Percentiles rank a stretch among this genome's conserved stretches.
Evolutionary conservation across 2,888 invertebrate species (phyloP).

Genomic region (Acleris sparsana): DNA sequence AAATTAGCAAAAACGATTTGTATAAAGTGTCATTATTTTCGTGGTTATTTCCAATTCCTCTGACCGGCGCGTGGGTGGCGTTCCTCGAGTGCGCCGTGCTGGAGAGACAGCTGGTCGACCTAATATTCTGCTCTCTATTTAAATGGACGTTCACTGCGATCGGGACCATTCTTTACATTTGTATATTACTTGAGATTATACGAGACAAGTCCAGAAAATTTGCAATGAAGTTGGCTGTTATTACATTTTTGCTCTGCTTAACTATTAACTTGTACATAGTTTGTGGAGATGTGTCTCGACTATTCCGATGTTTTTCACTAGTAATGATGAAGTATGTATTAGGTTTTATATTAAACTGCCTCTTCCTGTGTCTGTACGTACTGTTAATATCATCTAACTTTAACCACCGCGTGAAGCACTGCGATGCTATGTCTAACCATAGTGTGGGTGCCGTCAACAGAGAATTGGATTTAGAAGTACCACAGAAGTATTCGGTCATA

Average conservation of each 20-base stretch:
- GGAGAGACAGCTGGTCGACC: conserved; percentile 53
- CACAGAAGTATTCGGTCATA: conserved; percentile 19
- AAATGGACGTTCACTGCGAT: conserved; percentile 71
- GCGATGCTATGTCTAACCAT: conserved; percentile 52
- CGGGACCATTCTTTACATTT: conserved; percentile 62
- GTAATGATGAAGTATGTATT: conserved; percentile 59
- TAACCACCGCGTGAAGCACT: conserved; percentile 53
- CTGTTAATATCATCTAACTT: conserved; percentile 61
- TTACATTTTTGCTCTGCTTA: conserved; percentile 71
- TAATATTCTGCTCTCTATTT: conserved; percentile 63
- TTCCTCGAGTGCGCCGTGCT: conserved; percentile 48
- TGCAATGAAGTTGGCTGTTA: conserved; percentile 64
- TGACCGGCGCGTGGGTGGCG: conserved; percentile 53
- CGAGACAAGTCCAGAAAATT: conserved; percentile 67
- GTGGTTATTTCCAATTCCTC: conserved; percentile 66
- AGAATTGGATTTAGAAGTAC: conserved; percentile 3
- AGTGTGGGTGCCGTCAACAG: conserved; percentile 42
- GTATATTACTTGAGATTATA: conserved; percentile 61
- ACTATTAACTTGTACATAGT: conserved; percentile 68
- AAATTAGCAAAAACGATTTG: conserved; percentile 61
- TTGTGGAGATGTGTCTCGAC: conserved; percentile 53
- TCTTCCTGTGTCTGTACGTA: conserved; percentile 63
- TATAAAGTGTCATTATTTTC: conserved; percentile 59
- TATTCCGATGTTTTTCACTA: conserved; percentile 51
- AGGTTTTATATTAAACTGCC: conserved; percentile 63